These are phyloP conservation scores for Pristionchus japonicus DNA, from an alignment of 2,888 invertebrate genomes.

Conservation along the genomic window DNA sequence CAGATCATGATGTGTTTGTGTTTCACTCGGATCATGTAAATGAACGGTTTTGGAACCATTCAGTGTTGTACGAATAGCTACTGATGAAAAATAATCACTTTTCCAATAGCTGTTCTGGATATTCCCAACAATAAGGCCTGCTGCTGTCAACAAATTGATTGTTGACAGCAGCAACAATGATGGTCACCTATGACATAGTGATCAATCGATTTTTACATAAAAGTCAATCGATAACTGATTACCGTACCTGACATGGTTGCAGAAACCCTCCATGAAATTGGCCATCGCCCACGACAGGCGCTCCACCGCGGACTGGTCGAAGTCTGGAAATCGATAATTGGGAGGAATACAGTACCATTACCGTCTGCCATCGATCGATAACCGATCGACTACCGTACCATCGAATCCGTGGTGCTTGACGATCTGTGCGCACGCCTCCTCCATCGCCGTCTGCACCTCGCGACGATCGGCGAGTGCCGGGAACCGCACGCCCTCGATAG, in stretches of 20 bases:
- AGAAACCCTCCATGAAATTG: constrained; percentile 13
- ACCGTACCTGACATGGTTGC: neutral
- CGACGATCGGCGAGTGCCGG: neutral
- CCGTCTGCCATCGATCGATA: neutral
- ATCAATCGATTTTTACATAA: too few species aligned
- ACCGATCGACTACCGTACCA: neutral
- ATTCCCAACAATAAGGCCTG: too few species aligned
- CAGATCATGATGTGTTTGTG: neutral
- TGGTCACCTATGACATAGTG: too few species aligned
- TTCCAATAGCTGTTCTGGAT: too few species aligned
- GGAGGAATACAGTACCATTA: neutral
- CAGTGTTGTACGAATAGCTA: too few species aligned
- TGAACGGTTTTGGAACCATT: too few species aligned
- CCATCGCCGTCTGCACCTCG: neutral
- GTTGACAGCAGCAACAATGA: too few species aligned
- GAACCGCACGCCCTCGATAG: neutral
- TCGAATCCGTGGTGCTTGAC: neutral
- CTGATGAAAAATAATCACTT: too few species aligned
- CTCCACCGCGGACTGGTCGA: neutral
- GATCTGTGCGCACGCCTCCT: neutral
- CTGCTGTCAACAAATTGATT: too few species aligned
- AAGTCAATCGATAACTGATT: too few species aligned
- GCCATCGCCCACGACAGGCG: neutral
- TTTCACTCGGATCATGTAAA: neutral
- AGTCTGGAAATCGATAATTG: neutral